These are phyloP conservation scores for Sarcophaga bullata DNA, from an alignment of 1,140 invertebrate genomes.

Conservation along the genomic window DNA sequence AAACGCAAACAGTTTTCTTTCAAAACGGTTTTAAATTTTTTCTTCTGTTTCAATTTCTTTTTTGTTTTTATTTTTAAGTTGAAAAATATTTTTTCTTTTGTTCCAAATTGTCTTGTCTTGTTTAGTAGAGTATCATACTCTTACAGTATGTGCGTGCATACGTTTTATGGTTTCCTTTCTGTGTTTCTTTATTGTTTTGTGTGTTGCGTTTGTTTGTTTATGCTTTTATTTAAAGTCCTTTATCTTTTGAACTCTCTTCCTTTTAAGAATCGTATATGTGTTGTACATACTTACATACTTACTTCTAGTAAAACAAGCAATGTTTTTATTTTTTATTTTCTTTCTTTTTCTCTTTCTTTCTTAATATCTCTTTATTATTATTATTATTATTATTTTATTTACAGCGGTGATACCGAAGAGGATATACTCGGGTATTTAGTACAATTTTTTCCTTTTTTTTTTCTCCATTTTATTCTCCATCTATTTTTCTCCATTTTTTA, in stretches of 20 bases:
- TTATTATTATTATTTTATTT: conserved; percentile 51
- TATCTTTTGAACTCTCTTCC: background rate
- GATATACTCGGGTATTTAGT: conserved; percentile 37
- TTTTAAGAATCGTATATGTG: background rate
- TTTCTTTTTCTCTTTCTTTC: conserved; percentile 18
- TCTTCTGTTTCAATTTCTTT: background rate
- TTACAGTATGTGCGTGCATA: background rate
- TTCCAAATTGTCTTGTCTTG: background rate
- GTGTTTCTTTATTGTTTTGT: background rate
- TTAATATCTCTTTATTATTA: conserved; percentile 42
- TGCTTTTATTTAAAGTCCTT: background rate
- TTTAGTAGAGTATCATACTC: background rate
- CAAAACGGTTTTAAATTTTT: background rate
- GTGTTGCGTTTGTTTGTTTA: conserved; percentile 2
- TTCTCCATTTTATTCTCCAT: conserved; percentile 41
- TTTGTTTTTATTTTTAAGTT: background rate
- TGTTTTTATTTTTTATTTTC: conserved; percentile 32
- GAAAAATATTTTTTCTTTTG: background rate
- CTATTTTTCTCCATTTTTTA: background rate
- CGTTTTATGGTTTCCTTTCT: background rate
- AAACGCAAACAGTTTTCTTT: no score
- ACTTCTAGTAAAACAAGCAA: background rate
- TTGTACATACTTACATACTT: no score
- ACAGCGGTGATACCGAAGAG: conserved; percentile 57
- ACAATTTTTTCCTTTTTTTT: conserved; percentile 41